phyloP scores from a whole-genome alignment of 1,140 invertebrate genomes.

The Psix sp. region DNA sequence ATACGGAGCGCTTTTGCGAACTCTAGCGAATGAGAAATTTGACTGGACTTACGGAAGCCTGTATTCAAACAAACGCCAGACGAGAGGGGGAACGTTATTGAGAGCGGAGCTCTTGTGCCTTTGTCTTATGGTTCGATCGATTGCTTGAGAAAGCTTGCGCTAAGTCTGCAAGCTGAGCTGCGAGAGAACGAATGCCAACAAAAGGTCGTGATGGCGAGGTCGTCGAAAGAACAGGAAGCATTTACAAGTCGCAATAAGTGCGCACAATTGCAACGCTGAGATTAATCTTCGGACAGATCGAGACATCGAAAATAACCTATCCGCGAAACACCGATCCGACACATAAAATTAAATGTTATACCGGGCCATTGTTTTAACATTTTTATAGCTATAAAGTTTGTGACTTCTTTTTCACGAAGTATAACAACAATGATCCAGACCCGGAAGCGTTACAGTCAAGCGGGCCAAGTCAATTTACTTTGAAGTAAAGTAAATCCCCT shows the following conservation, averaged over 20 bases:
- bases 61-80: constrained; percentile 47
- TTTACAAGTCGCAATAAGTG: constrained; percentile 30
- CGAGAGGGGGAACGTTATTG: constrained; percentile 29
- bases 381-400: too few species aligned
- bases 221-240: constrained; percentile 31
- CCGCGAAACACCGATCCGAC: constrained; percentile 39
- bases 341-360: constrained; percentile 39
- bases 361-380: too few species aligned
- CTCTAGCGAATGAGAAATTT: constrained; percentile 39
- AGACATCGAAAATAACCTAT: constrained; percentile 55
- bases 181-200: constrained; percentile 32
- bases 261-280: constrained; percentile 18
- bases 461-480: constrained; percentile 5
- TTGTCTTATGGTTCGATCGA: constrained; percentile 59
- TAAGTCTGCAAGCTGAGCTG: constrained; percentile 34
- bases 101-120: constrained; percentile 58
- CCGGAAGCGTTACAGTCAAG: constrained; percentile 21
- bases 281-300: constrained; percentile 33
- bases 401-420: too few species aligned
- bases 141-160: constrained; percentile 29
- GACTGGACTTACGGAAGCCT: constrained; percentile 44
- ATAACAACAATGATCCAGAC: too few species aligned
- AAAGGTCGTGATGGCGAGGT: constrained; percentile 30
- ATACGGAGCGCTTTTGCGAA: constrained; percentile 19
- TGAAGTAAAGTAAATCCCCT: not conserved